phyloP scores from a whole-genome alignment of 2,113 vertebrate species.

The Lagopus muta region DNA sequence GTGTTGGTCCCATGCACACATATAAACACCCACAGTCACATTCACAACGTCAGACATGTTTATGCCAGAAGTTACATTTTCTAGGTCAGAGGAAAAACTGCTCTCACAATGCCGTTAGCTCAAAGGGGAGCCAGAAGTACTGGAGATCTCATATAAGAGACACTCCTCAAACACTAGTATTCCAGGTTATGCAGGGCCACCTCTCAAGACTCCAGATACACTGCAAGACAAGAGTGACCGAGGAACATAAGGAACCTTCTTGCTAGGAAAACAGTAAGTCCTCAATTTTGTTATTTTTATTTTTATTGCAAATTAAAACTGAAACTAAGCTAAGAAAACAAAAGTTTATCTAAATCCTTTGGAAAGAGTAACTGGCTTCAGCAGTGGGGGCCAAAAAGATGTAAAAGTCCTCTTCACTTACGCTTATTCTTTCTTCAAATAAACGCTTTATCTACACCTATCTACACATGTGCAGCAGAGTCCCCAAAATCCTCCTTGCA shows the following conservation, averaged over 20 bases:
- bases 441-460: not conserved
- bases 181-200: not conserved
- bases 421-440: not conserved
- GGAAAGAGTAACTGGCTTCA: not conserved
- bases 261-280: not conserved
- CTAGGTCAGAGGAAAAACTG: not conserved
- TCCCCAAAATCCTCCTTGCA: not conserved
- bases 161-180: not conserved
- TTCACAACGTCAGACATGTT: not conserved
- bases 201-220: not conserved
- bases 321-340: not conserved
- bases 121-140: not conserved
- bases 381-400: not conserved
- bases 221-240: not conserved
- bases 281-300: not conserved
- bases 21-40: fast-evolving
- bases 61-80: not conserved
- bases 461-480: not conserved
- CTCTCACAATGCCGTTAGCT: not conserved
- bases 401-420: not conserved
- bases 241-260: not conserved
- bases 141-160: not conserved
- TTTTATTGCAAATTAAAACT: not conserved
- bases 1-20: not conserved
- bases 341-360: not conserved